A percentile compares a stretch with the other conserved stretches of the same genome.
Conservation (phyloP, 2,888 invertebrate species). For the Slavum lentiscoides region DNA sequence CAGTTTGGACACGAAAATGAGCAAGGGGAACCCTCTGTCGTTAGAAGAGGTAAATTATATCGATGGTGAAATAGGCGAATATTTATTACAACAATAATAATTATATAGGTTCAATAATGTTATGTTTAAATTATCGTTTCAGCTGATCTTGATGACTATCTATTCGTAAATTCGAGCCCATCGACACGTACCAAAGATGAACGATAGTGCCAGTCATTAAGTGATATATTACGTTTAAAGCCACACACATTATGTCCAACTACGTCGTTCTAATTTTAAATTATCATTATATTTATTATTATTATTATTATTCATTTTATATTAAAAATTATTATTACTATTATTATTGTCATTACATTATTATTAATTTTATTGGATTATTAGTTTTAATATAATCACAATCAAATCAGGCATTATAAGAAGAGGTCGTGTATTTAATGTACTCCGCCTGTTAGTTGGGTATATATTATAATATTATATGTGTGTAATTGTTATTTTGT, state of each 20-base stretch:
- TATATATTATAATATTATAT: slow-evolving; percentile 14
- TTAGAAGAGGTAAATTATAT: slow-evolving; percentile 68
- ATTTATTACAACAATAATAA: not conserved
- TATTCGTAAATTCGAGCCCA: slow-evolving; percentile 62
- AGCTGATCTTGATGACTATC: slow-evolving; percentile 68
- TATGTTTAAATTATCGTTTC: slow-evolving; percentile 55
- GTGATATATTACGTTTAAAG: slow-evolving; percentile 11
- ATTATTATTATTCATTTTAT: not conserved
- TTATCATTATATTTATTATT: slow-evolving; percentile 8
- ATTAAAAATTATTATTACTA: not conserved
- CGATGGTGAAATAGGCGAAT: not conserved
- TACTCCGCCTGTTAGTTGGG: not conserved
- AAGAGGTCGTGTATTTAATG: slow-evolving; percentile 4
- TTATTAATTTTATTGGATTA: slow-evolving; percentile 2
- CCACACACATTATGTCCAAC: not conserved
- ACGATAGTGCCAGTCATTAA: slow-evolving; percentile 47
- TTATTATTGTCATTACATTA: not conserved
- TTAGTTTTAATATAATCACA: slow-evolving; percentile 41
- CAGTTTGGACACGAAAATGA: slow-evolving; percentile 70
- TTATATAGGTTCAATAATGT: not conserved
- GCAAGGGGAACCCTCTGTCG: slow-evolving; percentile 71
- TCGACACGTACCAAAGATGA: slow-evolving; percentile 44
- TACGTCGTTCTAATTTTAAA: not conserved
- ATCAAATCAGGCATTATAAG: slow-evolving; percentile 35
- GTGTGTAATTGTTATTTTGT: slow-evolving; percentile 30